Conservation (phyloP, 2,113 vertebrate genomes). For the Phalacrocorax carbo region DNA sequence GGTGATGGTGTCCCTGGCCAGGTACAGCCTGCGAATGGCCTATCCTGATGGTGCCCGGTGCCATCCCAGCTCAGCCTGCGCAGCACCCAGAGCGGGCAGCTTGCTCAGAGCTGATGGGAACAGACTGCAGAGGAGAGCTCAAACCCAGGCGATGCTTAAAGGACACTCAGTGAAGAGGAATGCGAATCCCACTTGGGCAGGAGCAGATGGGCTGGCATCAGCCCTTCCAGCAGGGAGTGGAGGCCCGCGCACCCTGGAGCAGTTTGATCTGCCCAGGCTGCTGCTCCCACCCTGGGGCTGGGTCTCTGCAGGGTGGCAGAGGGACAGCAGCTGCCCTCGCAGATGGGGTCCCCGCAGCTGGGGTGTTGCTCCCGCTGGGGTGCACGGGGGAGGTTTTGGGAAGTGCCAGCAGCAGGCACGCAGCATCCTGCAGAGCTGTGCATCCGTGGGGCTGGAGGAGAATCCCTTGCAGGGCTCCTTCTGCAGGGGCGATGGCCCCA, state of each 20-base stretch:
- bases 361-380: neutral
- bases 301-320: neutral
- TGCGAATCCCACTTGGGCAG: neutral
- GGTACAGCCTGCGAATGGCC: neutral
- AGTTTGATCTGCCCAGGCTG: neutral
- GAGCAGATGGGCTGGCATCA: neutral
- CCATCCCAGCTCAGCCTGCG: neutral
- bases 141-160: neutral
- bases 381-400: neutral
- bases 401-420: neutral
- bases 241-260: accelerated
- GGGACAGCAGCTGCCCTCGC: neutral
- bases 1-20: neutral
- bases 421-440: neutral
- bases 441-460: accelerated
- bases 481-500: neutral
- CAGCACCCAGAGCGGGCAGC: neutral
- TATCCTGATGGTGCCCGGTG: neutral
- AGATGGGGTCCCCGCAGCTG: neutral
- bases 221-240: neutral
- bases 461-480: neutral
- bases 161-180: neutral
- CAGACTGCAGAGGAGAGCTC: neutral
- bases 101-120: neutral
- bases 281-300: neutral